Base-by-base conservation (phyloP, 2,888 invertebrate genomes). In the Agelastica alni region DNA sequence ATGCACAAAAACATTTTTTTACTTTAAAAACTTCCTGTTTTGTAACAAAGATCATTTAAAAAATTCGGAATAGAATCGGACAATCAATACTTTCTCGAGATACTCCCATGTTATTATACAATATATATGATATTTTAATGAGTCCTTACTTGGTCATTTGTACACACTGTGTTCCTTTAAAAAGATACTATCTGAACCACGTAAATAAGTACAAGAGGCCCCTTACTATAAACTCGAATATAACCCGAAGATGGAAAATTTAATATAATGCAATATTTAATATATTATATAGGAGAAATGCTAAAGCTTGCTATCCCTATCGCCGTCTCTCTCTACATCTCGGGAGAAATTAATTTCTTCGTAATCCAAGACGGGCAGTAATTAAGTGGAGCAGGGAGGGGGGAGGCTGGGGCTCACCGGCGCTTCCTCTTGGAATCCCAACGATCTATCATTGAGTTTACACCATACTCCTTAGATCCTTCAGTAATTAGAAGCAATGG, bases 301-400 rank as follows among this genome's bases (percentile, higher is more conserved):
- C 63, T 61, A 39, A 53, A 61, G 55, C 54, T 56, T 56, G 55
- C 51, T 32, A 43, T 65, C 62, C 59, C 16, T 7, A n/a, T 20
- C 30, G 39, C 48, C 10, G 37, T 28, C 48, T 41, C 31, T 49
- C 41, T 30, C 48, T 49, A 41, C 22, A 49, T 49, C 48, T 49
- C 48, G 41, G 22, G 72, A 72, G 75, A 76, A 76, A 77, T 77
- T 77, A 77, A 77, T 77, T 77, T 76, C 75, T 71, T 72, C 70
- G 75, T 74, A 75, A 75, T 75, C 75, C 75, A 73, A 75, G 74
- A 75, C 75, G 75, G 75, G 75, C 75, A 75, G 75, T 75, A 76
- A 77, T 77, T 77, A 76, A 77, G 75, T 71, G 66, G 70, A 70
- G 59, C 67, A 53, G 53, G 48, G 52, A 58, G 63, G 58, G 56